Conservation (phyloP, 2,888 invertebrate genomes). For the Pyrrhia umbra region DNA sequence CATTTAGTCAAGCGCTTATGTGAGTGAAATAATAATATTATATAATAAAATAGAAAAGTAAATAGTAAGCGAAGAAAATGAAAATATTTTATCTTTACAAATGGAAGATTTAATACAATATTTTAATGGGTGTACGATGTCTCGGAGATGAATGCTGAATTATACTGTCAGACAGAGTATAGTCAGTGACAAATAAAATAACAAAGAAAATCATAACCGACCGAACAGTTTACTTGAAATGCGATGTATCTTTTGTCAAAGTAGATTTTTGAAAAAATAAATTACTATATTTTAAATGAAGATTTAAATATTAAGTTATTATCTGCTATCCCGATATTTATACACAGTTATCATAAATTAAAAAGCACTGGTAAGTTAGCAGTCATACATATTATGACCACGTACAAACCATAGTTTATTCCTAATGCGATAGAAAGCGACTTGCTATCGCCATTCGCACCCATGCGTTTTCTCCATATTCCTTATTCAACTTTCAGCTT, state of each 20-base stretch:
- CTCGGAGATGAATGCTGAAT: not conserved
- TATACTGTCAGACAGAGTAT: not conserved
- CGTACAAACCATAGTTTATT: conserved; percentile 23
- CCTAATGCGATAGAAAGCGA: conserved; percentile 17
- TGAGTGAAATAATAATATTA: not conserved
- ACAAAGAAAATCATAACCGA: not conserved
- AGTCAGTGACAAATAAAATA: not conserved
- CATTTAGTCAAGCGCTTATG: not conserved
- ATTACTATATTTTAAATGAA: too few relatives aligned
- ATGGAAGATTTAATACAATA: not conserved
- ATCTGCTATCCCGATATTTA: too few relatives aligned
- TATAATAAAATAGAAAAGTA: not conserved
- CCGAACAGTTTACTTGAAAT: too few relatives aligned
- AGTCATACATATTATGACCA: not conserved
- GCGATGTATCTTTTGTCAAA: too few relatives aligned
- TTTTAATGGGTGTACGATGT: not conserved
- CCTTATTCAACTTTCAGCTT: not conserved
- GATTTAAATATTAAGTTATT: too few relatives aligned
- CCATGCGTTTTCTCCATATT: conserved; percentile 1
- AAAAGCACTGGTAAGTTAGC: too few relatives aligned
- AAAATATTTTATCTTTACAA: not conserved
- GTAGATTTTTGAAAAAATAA: too few relatives aligned
- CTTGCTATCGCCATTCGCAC: conserved; percentile 11
- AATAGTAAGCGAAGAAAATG: not conserved
- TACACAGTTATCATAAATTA: too few relatives aligned